A percentile compares a stretch with the other conserved stretches of the same genome.
Evolutionary conservation across 1,140 invertebrate species (phyloP).

Genomic region (Panulirus ornatus): DNA sequence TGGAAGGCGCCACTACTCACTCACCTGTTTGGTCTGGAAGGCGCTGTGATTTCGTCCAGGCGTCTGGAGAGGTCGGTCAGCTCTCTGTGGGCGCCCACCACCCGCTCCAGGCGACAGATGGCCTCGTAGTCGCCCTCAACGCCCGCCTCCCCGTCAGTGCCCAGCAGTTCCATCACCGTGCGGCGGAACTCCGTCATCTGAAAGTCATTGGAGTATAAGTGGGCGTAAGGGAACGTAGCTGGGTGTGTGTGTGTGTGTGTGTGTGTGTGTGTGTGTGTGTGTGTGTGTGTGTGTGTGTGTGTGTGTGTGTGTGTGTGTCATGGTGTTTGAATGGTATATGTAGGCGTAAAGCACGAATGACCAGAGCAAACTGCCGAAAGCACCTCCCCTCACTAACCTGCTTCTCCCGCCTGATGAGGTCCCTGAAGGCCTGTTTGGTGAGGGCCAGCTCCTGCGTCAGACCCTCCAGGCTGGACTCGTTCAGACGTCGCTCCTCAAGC

Average conservation of each 20-base stretch:
- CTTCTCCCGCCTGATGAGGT: slow-evolving; percentile 47
- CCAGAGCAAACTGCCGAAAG: no score
- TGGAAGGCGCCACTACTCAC: no score
- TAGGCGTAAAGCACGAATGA: no score
- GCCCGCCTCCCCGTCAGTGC: slow-evolving; percentile 41
- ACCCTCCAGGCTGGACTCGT: slow-evolving; percentile 33
- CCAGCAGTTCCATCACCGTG: slow-evolving; percentile 47
- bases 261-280: no score
- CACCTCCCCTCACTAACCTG: slow-evolving; percentile 25
- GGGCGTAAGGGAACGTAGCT: no score
- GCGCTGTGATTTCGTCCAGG: slow-evolving; percentile 52
- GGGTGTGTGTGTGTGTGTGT: no score
- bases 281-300: no score
- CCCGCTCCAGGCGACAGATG: slow-evolving; percentile 56
- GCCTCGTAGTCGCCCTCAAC: slow-evolving; percentile 62
- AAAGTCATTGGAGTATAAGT: no score
- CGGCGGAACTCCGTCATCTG: slow-evolving; percentile 55
- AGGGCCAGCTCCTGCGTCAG: slow-evolving; percentile 53
- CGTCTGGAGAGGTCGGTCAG: slow-evolving; percentile 48
- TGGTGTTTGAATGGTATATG: no score
- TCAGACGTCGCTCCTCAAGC: slow-evolving; percentile 50
- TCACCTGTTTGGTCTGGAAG: slow-evolving; percentile 57
- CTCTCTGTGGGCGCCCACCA: slow-evolving; percentile 53
- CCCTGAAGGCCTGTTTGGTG: slow-evolving; percentile 39
- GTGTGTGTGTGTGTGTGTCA: no score